phyloP scores from a whole-genome alignment of 1,140 invertebrate species.

The Hylyphantes graminicola region DNA sequence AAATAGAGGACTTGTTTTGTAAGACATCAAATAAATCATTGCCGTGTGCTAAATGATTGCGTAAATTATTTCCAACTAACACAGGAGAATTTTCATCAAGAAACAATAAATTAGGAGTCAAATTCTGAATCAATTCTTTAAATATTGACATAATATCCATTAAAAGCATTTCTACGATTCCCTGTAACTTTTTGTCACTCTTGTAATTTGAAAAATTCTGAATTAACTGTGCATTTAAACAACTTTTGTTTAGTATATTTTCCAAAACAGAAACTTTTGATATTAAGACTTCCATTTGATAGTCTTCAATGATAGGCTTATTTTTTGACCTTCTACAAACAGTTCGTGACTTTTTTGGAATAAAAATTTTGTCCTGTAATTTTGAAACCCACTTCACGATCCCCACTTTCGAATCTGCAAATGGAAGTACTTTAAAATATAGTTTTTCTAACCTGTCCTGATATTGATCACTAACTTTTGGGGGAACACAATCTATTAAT shows the following conservation, averaged over 20 bases:
- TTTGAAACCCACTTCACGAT: slow-evolving; percentile 15
- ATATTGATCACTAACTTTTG: not conserved
- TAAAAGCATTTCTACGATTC: slow-evolving; percentile 29
- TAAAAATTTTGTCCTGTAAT: not conserved
- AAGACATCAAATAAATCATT: slow-evolving; percentile 15
- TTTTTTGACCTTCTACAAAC: not conserved
- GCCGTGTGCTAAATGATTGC: slow-evolving; percentile 28
- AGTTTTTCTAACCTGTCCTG: not conserved
- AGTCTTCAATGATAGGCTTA: not conserved
- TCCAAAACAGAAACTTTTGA: not conserved
- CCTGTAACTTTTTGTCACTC: slow-evolving; percentile 20
- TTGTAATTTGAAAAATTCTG: not conserved
- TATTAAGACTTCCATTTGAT: not conserved
- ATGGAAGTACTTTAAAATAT: not conserved
- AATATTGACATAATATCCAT: slow-evolving; percentile 37
- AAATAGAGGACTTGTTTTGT: not conserved
- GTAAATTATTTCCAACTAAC: slow-evolving; percentile 19
- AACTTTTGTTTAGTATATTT: not conserved
- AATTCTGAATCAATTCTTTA: not conserved
- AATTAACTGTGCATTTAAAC: not conserved
- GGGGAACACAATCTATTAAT: not conserved
- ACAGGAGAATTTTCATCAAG: slow-evolving; percentile 13
- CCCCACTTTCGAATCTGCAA: not conserved
- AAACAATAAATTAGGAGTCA: not conserved
- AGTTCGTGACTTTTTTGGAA: not conserved